Evolutionary conservation across 2,113 vertebrate genomes (phyloP), one percentile per base, ranked within the genome.

Genomic region (Stictonetta naevosa): DNA sequence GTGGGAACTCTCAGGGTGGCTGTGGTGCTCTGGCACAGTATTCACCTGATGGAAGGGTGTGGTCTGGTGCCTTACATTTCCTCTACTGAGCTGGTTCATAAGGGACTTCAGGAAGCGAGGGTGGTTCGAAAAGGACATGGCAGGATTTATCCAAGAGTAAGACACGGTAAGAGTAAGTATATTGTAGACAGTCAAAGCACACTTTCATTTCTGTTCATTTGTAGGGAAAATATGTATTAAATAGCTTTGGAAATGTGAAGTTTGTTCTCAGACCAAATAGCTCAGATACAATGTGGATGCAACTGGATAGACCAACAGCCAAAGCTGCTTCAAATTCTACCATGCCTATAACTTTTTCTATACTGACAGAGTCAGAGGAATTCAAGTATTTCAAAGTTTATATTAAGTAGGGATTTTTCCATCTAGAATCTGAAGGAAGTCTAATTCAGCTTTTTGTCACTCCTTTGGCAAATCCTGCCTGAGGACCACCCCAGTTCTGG

Each of bases 251-350:
- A 90, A 87, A 90, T 63, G 16, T 59, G 58, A 40, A 4, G 2
- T 16, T 80, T 76, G 48, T 60, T 69, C 46, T 55, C 59, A 81
- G 36, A 72, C 33, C 38, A 38, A 82, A 38, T 17, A 75, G 4
- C 20, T 82, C 81, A 82, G 22, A 75, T 42, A 38, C 56, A 15
- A 73, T 44, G 44, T 36, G 16, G 22, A 36, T 44, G n/a, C 22
- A 69, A 34, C 20, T 23, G 59, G n/a, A n/a, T 21, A 89, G 31
- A 86, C 21, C 56, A 77, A 44, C 10, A 86, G 5, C 8, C 13
- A 76, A 7, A 0, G 0, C 10, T 74, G 8, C 50, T 22, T 36
- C 28, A 76, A 15, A 62, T 34, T 23, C 6, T 23, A 8, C 16
- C 10, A 14, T 23, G 21, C 21, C 16, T 83, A 48, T 34, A 46